Evolutionary conservation across 2,797 vertebrate species (phyloP).

Genomic region (Petrocephalus schoutedeni): DNA sequence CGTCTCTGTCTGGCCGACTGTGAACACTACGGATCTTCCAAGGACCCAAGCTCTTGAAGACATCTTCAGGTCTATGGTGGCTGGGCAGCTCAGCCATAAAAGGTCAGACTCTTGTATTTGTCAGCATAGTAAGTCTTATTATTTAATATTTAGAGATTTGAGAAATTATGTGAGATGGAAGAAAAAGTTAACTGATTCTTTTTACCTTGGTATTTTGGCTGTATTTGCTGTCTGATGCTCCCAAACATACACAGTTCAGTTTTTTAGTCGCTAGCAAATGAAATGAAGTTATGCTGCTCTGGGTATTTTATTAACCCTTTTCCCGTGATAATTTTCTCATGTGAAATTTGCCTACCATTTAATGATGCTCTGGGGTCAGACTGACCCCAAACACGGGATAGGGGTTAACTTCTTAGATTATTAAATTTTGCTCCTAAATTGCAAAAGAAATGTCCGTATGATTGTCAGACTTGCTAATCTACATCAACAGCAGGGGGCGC

Average conservation of each 20-base stretch:
- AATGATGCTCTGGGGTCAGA: no score
- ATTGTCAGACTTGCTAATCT: neutral
- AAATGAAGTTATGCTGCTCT: neutral
- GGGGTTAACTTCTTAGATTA: neutral
- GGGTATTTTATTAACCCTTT: neutral
- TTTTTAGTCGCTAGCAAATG: neutral
- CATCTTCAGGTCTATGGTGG: neutral
- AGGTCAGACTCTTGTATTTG: conserved; percentile 2
- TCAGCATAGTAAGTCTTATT: neutral
- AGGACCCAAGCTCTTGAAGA: neutral
- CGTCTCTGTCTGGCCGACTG: neutral
- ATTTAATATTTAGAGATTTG: neutral
- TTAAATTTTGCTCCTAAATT: neutral
- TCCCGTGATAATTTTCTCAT: no score
- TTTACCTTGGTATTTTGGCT: neutral
- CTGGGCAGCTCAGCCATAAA: neutral
- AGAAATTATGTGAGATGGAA: neutral
- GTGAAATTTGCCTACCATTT: no score
- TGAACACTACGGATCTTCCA: neutral
- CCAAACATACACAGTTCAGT: neutral
- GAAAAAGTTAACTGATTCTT: neutral
- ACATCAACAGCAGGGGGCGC: neutral
- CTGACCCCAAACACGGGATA: no score
- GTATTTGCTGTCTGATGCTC: neutral
- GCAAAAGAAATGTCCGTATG: neutral